Percentiles rank a stretch among this genome's conserved stretches.
phyloP scores from a whole-genome alignment of 1,140 invertebrate genomes.

The Steinernema feltiae region DNA sequence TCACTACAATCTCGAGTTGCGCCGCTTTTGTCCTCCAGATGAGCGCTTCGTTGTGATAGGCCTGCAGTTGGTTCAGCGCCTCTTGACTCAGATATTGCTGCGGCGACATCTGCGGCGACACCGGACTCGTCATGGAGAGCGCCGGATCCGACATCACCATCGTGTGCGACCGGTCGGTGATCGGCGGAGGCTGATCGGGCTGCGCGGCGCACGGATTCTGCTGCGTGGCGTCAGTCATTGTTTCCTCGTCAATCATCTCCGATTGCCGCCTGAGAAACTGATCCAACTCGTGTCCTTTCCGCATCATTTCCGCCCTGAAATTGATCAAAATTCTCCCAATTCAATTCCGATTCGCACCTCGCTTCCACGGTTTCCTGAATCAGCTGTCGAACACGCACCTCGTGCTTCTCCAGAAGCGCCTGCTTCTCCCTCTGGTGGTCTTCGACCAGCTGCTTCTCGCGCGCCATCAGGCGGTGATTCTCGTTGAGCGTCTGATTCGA shows the following conservation, averaged over 20 bases:
- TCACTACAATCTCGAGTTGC: conserved; percentile 52
- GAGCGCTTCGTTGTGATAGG: conserved; percentile 55
- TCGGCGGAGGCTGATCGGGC: conserved; percentile 17
- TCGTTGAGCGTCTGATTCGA: conserved; percentile 39
- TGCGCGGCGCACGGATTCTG: conserved; percentile 2
- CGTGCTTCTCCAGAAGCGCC: conserved; percentile 44
- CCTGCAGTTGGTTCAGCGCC: conserved; percentile 43
- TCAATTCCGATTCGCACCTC: conserved; percentile 25
- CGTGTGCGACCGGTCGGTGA: not conserved
- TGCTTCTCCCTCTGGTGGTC: conserved; percentile 42
- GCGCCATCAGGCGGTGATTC: conserved; percentile 37
- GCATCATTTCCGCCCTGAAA: conserved; percentile 17
- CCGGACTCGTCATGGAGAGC: not conserved
- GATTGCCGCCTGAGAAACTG: conserved; percentile 15
- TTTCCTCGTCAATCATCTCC: conserved; percentile 21
- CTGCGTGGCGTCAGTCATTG: conserved; percentile 30
- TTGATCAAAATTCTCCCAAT: not conserved
- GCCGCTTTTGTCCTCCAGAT: conserved; percentile 56
- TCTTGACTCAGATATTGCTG: conserved; percentile 31
- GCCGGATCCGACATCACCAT: not conserved
- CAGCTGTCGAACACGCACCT: conserved; percentile 48
- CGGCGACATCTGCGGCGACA: not conserved
- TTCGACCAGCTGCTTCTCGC: conserved; percentile 36
- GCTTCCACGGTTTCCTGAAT: conserved; percentile 49
- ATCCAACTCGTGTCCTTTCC: conserved; percentile 21